These are phyloP conservation scores for Limanda limanda DNA, from an alignment of 2,113 vertebrate genomes.

Conservation along the genomic window DNA sequence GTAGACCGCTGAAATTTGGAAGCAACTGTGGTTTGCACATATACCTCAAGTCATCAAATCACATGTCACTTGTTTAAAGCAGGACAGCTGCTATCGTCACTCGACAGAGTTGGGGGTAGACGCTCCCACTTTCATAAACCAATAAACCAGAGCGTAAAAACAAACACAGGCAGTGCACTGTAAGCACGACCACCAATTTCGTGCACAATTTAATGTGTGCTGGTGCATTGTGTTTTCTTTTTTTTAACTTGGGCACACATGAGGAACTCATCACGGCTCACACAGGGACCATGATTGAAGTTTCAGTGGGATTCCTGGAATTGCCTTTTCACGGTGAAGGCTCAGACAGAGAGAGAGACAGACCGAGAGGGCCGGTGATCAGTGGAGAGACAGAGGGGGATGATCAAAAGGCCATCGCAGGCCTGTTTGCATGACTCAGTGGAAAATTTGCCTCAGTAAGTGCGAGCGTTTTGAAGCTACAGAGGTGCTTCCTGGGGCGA, in stretches of 20 bases:
- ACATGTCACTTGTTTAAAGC: slow-evolving; percentile 29
- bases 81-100: slow-evolving; percentile 37
- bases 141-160: slow-evolving; percentile 48
- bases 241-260: slow-evolving; percentile 52
- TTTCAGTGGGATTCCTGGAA: slow-evolving; percentile 33
- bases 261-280: slow-evolving; percentile 59
- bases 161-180: slow-evolving; percentile 15
- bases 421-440: slow-evolving; percentile 60
- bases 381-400: slow-evolving; percentile 9
- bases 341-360: slow-evolving; percentile 24
- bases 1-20: not conserved
- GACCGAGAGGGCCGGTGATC: slow-evolving; percentile 20
- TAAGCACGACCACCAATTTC: slow-evolving; percentile 28
- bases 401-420: slow-evolving; percentile 35
- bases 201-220: slow-evolving; percentile 33
- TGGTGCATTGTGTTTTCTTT: slow-evolving; percentile 53
- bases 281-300: slow-evolving; percentile 46
- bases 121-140: slow-evolving; percentile 37
- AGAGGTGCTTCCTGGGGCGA: slow-evolving; percentile 55
- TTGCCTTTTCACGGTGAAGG: slow-evolving; percentile 43
- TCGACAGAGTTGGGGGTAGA: slow-evolving; percentile 14
- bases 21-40: not conserved
- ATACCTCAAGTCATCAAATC: slow-evolving; percentile 24
- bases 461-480: slow-evolving; percentile 31
- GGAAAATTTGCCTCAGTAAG: slow-evolving; percentile 58